Evolutionary conservation across 2,113 vertebrate genomes (phyloP).

Genomic region (Epinephelus cyanopodus): DNA sequence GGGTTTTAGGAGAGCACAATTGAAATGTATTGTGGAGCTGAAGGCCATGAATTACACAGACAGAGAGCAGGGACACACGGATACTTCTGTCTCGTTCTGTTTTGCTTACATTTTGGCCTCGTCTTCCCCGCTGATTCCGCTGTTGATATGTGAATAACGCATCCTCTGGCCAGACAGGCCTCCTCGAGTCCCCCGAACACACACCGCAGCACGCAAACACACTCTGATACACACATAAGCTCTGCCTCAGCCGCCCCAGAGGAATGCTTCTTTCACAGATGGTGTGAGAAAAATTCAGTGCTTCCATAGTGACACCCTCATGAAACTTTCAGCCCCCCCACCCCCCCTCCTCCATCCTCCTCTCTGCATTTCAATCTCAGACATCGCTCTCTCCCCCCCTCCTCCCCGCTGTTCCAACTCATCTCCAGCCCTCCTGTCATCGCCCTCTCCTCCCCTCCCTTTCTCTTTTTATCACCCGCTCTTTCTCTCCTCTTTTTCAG

Average conservation of each 20-base stretch:
- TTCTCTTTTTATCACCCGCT: constrained; percentile 9
- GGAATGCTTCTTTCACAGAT: constrained; percentile 72
- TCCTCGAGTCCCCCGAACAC: constrained; percentile 40
- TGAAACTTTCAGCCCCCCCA: constrained; percentile 69
- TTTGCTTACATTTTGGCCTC: constrained; percentile 42
- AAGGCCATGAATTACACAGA: constrained; percentile 57
- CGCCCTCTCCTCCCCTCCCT: background rate
- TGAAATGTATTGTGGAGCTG: constrained; percentile 50
- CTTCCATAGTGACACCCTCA: constrained; percentile 71
- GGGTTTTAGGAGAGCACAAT: constrained; percentile 42
- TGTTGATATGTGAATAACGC: constrained; percentile 67
- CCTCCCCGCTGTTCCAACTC: constrained; percentile 7
- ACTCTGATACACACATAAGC: constrained; percentile 36
- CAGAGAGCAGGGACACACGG: constrained; percentile 13
- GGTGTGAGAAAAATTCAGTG: constrained; percentile 61
- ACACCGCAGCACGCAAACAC: constrained; percentile 25
- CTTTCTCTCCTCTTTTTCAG: constrained; percentile 25
- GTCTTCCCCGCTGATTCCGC: constrained; percentile 39
- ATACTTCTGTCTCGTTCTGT: constrained; percentile 35
- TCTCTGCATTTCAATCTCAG: constrained; percentile 40
- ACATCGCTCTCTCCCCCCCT: background rate
- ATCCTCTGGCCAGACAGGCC: constrained; percentile 40
- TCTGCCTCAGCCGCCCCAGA: constrained; percentile 59
- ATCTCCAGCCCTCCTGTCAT: constrained; percentile 32
- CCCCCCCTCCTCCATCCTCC: background rate